These are phyloP conservation scores for Acropternis orthonyx DNA, from an alignment of 2,797 vertebrate species.

Conservation along the genomic window DNA sequence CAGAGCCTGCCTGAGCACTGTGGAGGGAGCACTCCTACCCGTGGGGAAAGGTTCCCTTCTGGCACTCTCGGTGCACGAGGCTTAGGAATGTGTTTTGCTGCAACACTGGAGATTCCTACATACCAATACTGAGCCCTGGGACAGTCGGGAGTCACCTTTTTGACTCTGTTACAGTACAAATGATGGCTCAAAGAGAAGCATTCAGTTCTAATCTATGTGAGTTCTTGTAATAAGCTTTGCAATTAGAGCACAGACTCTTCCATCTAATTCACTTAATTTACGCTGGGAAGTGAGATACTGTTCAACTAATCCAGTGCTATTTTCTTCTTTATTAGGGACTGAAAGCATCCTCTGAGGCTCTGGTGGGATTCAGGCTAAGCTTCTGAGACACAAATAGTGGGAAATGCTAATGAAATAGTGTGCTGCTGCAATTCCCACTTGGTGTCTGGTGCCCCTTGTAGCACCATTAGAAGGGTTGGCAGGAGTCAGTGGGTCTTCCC, in stretches of 20 bases:
- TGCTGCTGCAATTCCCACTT: background rate
- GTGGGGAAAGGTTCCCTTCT: background rate
- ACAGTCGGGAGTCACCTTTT: background rate
- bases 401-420: constrained; percentile 43
- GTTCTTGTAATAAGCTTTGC: constrained; percentile 58
- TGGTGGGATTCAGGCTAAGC: constrained; percentile 49
- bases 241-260: constrained; percentile 56
- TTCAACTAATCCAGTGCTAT: constrained; percentile 54
- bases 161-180: background rate
- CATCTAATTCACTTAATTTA: constrained; percentile 72
- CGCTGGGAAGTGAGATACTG: constrained; percentile 59
- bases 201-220: constrained; percentile 45
- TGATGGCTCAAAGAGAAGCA: constrained; percentile 10
- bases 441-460: background rate
- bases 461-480: background rate
- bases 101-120: accelerated
- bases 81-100: background rate
- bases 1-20: background rate
- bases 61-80: accelerated
- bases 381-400: constrained; percentile 26
- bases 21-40: background rate
- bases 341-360: constrained; percentile 40
- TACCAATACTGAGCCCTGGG: background rate
- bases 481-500: background rate
- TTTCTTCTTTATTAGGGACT: constrained; percentile 56